Conservation (phyloP, 2,113 vertebrate genomes). For the Dasyprocta punctata region DNA sequence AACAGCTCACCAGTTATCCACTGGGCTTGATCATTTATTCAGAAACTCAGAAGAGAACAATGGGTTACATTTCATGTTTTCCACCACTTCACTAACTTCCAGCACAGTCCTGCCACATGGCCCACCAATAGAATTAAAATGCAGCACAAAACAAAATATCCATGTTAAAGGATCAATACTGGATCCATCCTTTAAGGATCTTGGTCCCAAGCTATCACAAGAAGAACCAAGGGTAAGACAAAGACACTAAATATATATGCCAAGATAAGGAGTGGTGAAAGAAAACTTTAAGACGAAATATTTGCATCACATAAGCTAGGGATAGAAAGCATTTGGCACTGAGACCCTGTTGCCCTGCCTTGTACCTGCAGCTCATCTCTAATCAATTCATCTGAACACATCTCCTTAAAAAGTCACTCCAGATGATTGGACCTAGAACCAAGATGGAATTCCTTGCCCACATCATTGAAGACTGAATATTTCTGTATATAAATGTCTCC, state of each 20-base stretch:
- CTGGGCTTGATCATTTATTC: background rate
- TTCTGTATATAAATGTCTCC: background rate
- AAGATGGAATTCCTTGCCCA: background rate
- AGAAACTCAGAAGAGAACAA: background rate
- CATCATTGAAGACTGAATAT: background rate
- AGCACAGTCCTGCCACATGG: no score
- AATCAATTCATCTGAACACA: background rate
- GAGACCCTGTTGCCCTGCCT: rapidly evolving
- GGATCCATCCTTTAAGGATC: background rate
- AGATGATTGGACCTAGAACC: background rate
- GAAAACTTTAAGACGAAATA: background rate
- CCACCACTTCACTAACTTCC: background rate
- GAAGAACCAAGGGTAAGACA: background rate
- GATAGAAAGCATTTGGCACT: background rate
- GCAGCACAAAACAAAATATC: background rate
- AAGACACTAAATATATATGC: background rate
- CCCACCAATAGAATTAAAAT: background rate
- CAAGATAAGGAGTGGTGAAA: background rate
- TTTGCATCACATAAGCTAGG: background rate
- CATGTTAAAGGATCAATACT: background rate
- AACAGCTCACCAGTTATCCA: background rate
- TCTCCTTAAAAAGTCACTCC: background rate
- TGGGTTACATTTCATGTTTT: background rate
- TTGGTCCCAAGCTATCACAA: background rate
- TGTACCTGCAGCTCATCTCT: background rate